Evolutionary conservation across 2,797 vertebrate genomes (phyloP), one percentile per base, ranked within the genome.

Genomic region (Monodelphis domestica): DNA sequence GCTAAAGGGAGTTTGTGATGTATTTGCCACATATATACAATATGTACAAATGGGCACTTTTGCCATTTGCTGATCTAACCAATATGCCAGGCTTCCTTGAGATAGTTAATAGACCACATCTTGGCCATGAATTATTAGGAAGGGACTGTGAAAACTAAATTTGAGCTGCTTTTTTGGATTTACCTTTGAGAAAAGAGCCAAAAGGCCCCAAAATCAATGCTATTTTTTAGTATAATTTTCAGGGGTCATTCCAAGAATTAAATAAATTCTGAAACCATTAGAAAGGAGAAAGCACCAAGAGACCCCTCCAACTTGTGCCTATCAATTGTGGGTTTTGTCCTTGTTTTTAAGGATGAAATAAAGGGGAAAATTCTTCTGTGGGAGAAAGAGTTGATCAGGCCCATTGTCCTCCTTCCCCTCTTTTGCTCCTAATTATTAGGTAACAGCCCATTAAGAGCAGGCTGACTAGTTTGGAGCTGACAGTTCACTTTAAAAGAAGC

Each of bases 401-500:
- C 95, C 90, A 89, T 70, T 84, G 17, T 50, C 38, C 38, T 28
- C 51, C 90, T 92, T 93, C 93, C 55, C 91, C 94, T 87, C 89
- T 89, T 87, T 3, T 24, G 93, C 53, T 91, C 90, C 89, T 95
- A 95, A 63, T 97, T 97, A 94, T 94, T 97, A 97, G 91, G 92
- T 93, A 95, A 89, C 94, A 94, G 94, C 92, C 84, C 96, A 93
- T 94, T 96, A 96, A 96, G 95, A 97, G 92, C 95, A 95, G 92
- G 88, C 96, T 96, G 97, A 91, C 93, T 91, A 91, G 96, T 96
- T 97, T 38, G 94, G 33, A 94, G 78, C 88, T 96, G 88, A 91
- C 92, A 88, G 87, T 94, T 97, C 95, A 95, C 94, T 87, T 96
- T 90, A 95, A 97, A 97, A 97, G 96, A 95, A 96, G 89, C 92